Evolutionary conservation across 2,113 vertebrate genomes (phyloP).

Genomic region (Dicrurus megarhynchus): DNA sequence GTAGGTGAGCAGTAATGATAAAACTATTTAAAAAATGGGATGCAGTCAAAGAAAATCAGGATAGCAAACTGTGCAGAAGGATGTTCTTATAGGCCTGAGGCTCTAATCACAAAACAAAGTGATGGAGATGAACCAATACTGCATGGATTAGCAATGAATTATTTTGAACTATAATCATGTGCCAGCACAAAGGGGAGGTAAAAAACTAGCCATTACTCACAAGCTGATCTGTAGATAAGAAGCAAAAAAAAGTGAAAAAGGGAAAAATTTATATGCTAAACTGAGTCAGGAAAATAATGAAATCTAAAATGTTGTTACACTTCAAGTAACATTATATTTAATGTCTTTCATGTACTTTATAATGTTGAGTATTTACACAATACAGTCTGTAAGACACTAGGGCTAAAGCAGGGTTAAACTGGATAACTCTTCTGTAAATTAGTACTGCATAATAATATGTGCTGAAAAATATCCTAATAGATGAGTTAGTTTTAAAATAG

Average conservation of each 20-base stretch:
- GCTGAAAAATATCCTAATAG: background rate
- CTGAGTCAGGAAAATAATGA: slow-evolving; percentile 64
- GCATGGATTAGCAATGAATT: slow-evolving; percentile 81
- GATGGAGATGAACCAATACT: slow-evolving; percentile 77
- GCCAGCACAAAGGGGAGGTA: slow-evolving; percentile 69
- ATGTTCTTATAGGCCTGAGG: slow-evolving; percentile 65
- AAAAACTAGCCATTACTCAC: slow-evolving; percentile 77
- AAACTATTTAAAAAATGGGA: slow-evolving; percentile 65
- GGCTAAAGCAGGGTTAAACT: slow-evolving; percentile 56
- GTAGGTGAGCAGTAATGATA: slow-evolving; percentile 25
- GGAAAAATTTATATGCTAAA: slow-evolving; percentile 66
- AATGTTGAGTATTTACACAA: slow-evolving; percentile 51
- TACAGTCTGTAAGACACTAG: slow-evolving; percentile 40
- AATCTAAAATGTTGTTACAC: slow-evolving; percentile 68
- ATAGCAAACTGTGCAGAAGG: slow-evolving; percentile 54
- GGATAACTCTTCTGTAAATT: slow-evolving; percentile 46
- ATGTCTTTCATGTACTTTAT: slow-evolving; percentile 40
- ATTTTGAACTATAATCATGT: slow-evolving; percentile 75
- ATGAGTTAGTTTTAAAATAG: slow-evolving; percentile 10
- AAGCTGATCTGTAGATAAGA: slow-evolving; percentile 71
- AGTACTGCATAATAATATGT: background rate
- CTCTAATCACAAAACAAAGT: slow-evolving; percentile 75
- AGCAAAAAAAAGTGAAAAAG: background rate
- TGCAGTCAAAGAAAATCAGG: slow-evolving; percentile 65
- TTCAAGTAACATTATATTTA: slow-evolving; percentile 69